A percentile compares a stretch with the other conserved stretches of the same genome.
phyloP scores from a whole-genome alignment of 1,140 invertebrate species.

The Calliphora vicina region DNA sequence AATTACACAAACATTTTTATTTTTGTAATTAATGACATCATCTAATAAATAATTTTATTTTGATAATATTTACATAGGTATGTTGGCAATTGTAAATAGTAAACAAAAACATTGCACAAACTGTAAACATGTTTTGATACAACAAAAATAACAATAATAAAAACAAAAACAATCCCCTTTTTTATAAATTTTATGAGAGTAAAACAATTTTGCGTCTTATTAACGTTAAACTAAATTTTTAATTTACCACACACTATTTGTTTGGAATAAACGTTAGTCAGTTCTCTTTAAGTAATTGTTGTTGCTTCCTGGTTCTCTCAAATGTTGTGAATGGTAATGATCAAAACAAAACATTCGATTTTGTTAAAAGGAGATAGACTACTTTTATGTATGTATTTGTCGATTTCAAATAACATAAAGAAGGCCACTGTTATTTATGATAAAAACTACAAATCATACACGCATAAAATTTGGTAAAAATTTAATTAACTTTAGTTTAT shows the following conservation, averaged over 20 bases:
- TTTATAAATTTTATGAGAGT: neutral
- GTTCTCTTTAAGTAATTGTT: neutral
- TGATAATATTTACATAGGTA: too few species aligned
- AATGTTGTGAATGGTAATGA: conserved; percentile 32
- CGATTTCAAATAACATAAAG: neutral
- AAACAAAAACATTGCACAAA: neutral
- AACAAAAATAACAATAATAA: neutral
- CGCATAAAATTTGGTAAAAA: neutral
- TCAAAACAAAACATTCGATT: conserved; percentile 37
- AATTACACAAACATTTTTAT: too few species aligned
- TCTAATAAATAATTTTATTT: neutral
- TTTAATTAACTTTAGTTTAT: too few species aligned
- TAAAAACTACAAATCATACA: neutral
- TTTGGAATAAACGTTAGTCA: neutral
- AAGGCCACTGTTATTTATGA: neutral
- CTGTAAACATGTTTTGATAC: neutral
- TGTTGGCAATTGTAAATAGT: neutral
- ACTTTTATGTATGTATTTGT: neutral
- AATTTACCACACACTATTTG: too few species aligned
- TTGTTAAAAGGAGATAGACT: conserved; percentile 36
- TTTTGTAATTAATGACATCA: neutral
- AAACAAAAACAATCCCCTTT: neutral
- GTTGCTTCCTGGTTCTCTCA: neutral
- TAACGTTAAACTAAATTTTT: neutral
- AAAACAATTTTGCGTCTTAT: neutral